phyloP scores from a whole-genome alignment of 2,797 vertebrate species.

The Pangasius djambal region DNA sequence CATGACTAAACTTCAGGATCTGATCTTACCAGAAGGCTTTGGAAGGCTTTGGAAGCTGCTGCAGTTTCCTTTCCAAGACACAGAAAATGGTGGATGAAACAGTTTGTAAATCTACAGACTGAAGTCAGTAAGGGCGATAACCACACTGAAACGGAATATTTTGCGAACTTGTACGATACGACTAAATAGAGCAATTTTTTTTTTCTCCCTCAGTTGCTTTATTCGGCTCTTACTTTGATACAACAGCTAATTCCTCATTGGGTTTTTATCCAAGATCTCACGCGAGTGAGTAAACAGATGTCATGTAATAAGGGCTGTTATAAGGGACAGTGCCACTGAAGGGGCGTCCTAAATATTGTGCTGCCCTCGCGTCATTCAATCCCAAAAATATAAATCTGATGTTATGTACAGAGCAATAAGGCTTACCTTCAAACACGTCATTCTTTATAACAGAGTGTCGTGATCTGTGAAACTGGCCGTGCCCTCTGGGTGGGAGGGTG shows the following conservation, averaged over 20 bases:
- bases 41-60: background rate
- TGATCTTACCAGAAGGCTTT: background rate
- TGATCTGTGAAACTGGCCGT: background rate
- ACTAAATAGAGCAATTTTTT: background rate
- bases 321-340: background rate
- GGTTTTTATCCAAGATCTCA: background rate
- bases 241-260: too few species aligned
- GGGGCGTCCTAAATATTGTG: too few species aligned
- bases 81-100: background rate
- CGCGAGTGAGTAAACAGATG: too few species aligned
- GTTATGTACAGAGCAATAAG: background rate
- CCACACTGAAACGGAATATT: background rate
- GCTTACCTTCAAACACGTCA: background rate
- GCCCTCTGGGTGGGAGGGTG: background rate
- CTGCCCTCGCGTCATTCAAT: background rate
- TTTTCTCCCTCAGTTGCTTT: background rate
- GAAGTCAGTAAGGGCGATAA: background rate
- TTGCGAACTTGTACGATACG: background rate
- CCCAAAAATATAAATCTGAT: background rate
- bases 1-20: background rate
- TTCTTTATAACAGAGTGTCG: background rate
- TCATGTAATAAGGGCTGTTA: too few species aligned
- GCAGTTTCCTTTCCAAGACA: background rate
- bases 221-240: background rate
- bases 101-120: background rate